Conservation (phyloP, 2,888 invertebrate genomes). For the Acleris laterana region DNA sequence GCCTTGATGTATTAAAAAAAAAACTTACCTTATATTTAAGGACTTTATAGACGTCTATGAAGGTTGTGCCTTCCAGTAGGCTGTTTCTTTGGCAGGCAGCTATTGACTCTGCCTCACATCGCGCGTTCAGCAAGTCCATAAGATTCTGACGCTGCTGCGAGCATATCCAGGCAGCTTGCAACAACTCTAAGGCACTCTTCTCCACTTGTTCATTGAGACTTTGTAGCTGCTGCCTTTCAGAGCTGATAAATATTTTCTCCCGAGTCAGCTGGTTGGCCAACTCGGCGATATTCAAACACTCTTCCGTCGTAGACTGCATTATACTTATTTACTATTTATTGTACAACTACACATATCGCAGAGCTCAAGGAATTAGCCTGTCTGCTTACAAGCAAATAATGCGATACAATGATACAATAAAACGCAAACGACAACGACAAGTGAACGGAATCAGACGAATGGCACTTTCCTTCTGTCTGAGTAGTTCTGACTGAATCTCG, state of each 20-base stretch:
- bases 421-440: constrained; percentile 41
- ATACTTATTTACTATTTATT: constrained; percentile 53
- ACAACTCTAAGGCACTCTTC: constrained; percentile 80
- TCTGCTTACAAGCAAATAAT: constrained; percentile 31
- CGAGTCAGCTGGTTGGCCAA: constrained; percentile 87
- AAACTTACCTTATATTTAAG: constrained; percentile 90
- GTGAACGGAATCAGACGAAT: constrained; percentile 43
- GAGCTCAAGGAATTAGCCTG: constrained; percentile 7
- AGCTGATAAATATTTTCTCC: constrained; percentile 94
- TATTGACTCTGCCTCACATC: constrained; percentile 90
- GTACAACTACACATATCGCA: constrained; percentile 54
- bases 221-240: constrained; percentile 92
- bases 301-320: constrained; percentile 79
- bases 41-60: constrained; percentile 92
- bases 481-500: constrained; percentile 34
- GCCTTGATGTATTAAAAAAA: constrained; percentile 3
- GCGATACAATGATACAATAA: constrained; percentile 16
- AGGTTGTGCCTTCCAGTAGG: constrained; percentile 79
- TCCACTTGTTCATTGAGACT: constrained; percentile 89
- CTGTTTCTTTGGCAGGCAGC: constrained; percentile 88
- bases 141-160: constrained; percentile 93
- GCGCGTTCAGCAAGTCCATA: constrained; percentile 89
- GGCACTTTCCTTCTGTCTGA: constrained; percentile 43
- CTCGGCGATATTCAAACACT: constrained; percentile 79
- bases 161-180: constrained; percentile 93